Base-by-base conservation (phyloP, 2,888 invertebrate species). In the Teleiodes luculella region DNA sequence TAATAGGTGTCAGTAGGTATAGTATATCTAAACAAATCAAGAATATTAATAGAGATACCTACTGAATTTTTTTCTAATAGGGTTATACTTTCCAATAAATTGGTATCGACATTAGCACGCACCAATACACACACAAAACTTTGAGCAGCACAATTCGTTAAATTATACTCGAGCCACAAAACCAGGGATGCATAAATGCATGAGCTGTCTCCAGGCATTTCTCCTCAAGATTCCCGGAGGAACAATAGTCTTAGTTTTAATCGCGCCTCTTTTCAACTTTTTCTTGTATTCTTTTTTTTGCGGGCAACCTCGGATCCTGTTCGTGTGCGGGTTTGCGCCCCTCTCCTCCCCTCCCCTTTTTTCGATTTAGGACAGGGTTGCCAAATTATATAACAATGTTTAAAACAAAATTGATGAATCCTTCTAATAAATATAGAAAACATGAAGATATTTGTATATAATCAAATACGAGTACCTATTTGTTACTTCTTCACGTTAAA, bases 201-300 rank as follows among this genome's bases (percentile, higher is more conserved):
- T 89, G 87, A 86, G 80, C 74, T 74, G 70, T 28, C 43, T 24
- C 43, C 66, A 67, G 64, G 80, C 82, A 85, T 76, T 83, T 83
- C 83, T 76, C 69, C 66, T 58, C 78, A 43, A 5, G 24, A 43
- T 43, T 43, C 28, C 24, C 43, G 84, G 81, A 84, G 78, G 86
- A 85, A 89, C 89, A 88, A 89, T 87, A 84, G 87, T 83, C 76
- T 85, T 81, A 82, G 82, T 80, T 85, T 86, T 84, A 86, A 86
- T 85, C 85, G 78, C 70, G 72, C 66, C 66, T 72, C 56, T 64
- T 67, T 70, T 70, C 5, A 37, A 33, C 43, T 24, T 39, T 65
- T 65, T 74, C 24, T 24, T 24, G 24, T 68, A 68, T 72, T 68
- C 58, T 63, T 65, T 76, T 76, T 77, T 75, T 72, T 70, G 65